phyloP scores from a whole-genome alignment of 2,113 vertebrate species.

The Strix aluco region DNA sequence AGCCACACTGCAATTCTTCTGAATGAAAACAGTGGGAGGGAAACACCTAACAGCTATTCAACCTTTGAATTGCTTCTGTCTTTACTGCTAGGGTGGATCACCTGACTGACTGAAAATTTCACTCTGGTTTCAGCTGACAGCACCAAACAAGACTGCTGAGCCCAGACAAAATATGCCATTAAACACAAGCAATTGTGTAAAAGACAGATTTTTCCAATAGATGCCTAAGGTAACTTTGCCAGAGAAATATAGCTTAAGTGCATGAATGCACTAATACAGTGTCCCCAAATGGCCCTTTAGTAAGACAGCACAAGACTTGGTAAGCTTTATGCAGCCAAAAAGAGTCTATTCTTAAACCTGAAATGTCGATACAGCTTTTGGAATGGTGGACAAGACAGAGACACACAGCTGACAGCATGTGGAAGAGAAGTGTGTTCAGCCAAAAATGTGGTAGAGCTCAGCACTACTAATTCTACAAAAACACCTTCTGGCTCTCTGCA shows the following conservation, averaged over 20 bases:
- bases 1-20: neutral
- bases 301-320: neutral
- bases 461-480: neutral
- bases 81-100: neutral
- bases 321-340: neutral
- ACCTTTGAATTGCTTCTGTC: neutral
- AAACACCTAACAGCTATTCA: neutral
- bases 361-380: neutral
- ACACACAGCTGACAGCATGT: neutral
- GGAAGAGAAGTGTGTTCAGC: neutral
- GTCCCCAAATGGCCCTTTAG: neutral
- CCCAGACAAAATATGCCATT: neutral
- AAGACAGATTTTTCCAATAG: neutral
- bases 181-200: neutral
- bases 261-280: neutral
- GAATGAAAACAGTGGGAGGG: neutral
- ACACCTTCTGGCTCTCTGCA: neutral
- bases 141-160: neutral
- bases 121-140: neutral
- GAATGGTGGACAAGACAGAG: neutral
- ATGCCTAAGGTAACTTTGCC: neutral
- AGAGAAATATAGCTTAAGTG: neutral
- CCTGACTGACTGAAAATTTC: neutral
- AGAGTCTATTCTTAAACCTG: neutral
- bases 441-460: neutral